These are phyloP conservation scores for Pedetes capensis DNA, from an alignment of 2,113 vertebrate genomes.

Conservation along the genomic window DNA sequence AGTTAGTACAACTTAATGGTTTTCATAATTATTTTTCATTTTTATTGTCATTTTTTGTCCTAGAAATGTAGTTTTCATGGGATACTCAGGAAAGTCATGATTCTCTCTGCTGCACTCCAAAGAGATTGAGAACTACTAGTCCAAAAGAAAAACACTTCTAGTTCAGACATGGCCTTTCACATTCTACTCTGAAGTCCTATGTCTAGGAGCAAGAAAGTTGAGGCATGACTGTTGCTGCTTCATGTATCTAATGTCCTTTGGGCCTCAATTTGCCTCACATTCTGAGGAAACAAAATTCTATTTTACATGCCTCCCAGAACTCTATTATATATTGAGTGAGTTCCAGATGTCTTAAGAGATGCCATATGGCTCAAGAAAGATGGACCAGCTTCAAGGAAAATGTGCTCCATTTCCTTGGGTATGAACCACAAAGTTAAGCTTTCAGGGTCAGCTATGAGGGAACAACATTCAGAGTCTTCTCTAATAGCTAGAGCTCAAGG, in stretches of 20 bases:
- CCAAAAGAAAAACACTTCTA: not conserved
- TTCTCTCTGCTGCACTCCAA: not conserved
- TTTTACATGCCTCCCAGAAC: slow-evolving; percentile 60
- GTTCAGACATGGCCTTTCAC: not conserved
- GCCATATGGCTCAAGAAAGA: slow-evolving; percentile 64
- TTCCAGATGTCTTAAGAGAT: slow-evolving; percentile 75
- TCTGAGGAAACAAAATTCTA: slow-evolving; percentile 49
- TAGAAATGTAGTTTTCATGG: not conserved
- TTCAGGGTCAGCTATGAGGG: not conserved
- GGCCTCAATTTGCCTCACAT: slow-evolving; percentile 45
- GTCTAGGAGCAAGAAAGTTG: not conserved
- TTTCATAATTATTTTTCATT: too few species aligned
- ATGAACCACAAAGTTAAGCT: slow-evolving; percentile 48
- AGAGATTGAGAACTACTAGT: not conserved
- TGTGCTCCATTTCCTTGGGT: slow-evolving; percentile 40
- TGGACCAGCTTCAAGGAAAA: slow-evolving; percentile 67
- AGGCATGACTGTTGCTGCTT: not conserved
- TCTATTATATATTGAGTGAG: slow-evolving; percentile 58
- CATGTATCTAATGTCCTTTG: slow-evolving; percentile 7
- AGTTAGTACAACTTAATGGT: too few species aligned
- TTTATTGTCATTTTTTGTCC: too few species aligned
- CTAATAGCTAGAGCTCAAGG: not conserved
- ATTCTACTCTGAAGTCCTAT: not conserved
- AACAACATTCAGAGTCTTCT: not conserved
- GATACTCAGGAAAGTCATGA: not conserved